Conservation (phyloP, 2,113 vertebrate genomes). For the Eublepharis macularius region DNA sequence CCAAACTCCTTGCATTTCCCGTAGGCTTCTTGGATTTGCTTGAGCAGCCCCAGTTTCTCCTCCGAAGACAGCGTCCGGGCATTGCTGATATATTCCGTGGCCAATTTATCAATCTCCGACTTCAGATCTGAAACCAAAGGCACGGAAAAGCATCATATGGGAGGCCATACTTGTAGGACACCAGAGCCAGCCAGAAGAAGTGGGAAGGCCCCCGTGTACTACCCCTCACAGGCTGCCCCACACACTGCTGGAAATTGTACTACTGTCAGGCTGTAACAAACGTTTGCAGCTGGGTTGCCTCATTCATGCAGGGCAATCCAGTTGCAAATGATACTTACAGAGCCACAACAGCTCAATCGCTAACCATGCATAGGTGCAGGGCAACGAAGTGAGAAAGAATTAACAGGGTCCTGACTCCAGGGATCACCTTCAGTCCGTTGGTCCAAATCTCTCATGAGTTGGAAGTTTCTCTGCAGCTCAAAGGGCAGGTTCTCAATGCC, state of each 20-base stretch:
- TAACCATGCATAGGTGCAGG: no score
- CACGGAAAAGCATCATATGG: conserved; percentile 23
- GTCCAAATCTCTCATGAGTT: conserved; percentile 95
- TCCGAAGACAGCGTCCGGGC: conserved; percentile 89
- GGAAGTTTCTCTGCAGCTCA: conserved; percentile 97
- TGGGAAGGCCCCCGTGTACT: not conserved
- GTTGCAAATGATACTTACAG: no score
- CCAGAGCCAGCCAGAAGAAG: not conserved
- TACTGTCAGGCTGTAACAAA: no score
- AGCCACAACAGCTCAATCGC: no score
- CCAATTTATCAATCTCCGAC: conserved; percentile 92
- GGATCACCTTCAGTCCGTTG: conserved; percentile 93
- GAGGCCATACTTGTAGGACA: not conserved
- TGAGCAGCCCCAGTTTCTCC: conserved; percentile 91
- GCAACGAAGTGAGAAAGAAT: not conserved
- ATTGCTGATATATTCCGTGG: conserved; percentile 92
- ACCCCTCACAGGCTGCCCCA: not conserved
- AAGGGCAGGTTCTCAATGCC: conserved; percentile 97
- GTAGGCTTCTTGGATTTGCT: conserved; percentile 95
- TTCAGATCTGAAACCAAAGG: conserved; percentile 87
- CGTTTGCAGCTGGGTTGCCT: no score
- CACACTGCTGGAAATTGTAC: no score
- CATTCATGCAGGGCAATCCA: no score
- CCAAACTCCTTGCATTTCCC: conserved; percentile 97
- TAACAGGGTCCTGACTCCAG: not conserved